A percentile compares a stretch with the other conserved stretches of the same genome.
Conservation (phyloP, 2,113 vertebrate genomes). For the Puntigrus tetrazona region DNA sequence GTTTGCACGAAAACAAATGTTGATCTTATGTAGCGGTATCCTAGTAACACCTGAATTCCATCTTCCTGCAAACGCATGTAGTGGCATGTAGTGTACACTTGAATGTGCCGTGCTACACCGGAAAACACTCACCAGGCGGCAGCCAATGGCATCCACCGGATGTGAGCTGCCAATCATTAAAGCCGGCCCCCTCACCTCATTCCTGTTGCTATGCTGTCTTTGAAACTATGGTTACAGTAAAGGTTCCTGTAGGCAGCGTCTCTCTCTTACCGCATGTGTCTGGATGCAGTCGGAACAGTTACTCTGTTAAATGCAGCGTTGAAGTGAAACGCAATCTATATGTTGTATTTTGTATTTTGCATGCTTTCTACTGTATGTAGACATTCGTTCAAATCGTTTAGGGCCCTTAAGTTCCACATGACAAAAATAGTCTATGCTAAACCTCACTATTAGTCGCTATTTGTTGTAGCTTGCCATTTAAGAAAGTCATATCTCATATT, state of each 20-base stretch:
- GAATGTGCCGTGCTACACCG: conserved; percentile 17
- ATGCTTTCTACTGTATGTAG: not conserved
- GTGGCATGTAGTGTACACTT: conserved; percentile 43
- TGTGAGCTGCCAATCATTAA: conserved; percentile 56
- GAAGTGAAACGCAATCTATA: not conserved
- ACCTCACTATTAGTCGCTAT: not conserved
- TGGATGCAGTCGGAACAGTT: not conserved
- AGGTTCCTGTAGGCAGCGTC: conserved; percentile 57
- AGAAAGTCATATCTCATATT: not conserved
- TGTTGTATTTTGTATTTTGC: not conserved
- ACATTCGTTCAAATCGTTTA: not conserved
- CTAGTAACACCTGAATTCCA: conserved; percentile 36
- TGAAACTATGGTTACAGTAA: conserved; percentile 65
- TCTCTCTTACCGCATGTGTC: conserved; percentile 41
- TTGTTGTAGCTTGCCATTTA: not conserved
- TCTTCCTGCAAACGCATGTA: not conserved
- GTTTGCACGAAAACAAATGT: conserved; percentile 22
- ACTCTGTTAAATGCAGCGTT: not conserved
- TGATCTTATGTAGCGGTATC: conserved; percentile 30
- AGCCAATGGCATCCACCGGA: conserved; percentile 53
- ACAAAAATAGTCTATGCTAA: not conserved
- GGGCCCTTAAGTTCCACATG: not conserved
- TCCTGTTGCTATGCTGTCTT: conserved; percentile 64
- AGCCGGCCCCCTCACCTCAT: conserved; percentile 60
- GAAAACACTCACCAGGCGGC: conserved; percentile 30